A percentile compares a stretch with the other conserved stretches of the same genome.
These are phyloP conservation scores for Physella acuta DNA, from an alignment of 1,140 invertebrate genomes.

Conservation along the genomic window DNA sequence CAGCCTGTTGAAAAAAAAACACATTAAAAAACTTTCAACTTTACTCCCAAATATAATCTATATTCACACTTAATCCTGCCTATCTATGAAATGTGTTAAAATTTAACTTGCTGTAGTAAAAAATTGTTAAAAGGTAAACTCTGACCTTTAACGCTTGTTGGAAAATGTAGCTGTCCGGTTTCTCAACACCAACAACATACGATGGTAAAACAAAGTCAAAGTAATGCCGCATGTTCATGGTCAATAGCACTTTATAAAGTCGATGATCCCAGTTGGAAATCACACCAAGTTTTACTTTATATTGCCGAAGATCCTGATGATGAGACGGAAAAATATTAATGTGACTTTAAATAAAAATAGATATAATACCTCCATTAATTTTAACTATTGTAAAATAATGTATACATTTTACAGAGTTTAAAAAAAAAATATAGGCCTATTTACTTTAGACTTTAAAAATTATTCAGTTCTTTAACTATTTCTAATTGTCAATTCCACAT, in stretches of 20 bases:
- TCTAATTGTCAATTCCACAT: too few relatives aligned
- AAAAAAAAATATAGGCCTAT: too few relatives aligned
- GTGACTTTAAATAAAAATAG: neutral
- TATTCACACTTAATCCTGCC: neutral
- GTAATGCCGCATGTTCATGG: slow-evolving; percentile 68
- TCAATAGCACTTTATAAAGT: slow-evolving; percentile 69
- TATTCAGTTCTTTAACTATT: too few relatives aligned
- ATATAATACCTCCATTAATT: neutral
- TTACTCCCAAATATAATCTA: neutral
- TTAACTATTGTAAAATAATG: neutral
- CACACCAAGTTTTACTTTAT: slow-evolving; percentile 65
- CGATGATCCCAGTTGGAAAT: slow-evolving; percentile 88
- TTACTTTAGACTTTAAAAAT: too few relatives aligned
- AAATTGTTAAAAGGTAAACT: too few relatives aligned
- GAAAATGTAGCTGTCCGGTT: slow-evolving; percentile 78
- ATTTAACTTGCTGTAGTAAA: too few relatives aligned
- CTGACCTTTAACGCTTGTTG: slow-evolving; percentile 66
- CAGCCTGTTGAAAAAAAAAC: slow-evolving; percentile 2
- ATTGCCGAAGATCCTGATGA: slow-evolving; percentile 64
- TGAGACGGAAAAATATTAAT: neutral
- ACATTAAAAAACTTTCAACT: neutral
- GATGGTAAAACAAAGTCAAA: slow-evolving; percentile 82
- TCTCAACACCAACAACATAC: slow-evolving; percentile 72
- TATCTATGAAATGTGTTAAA: neutral
- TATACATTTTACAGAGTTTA: neutral